Base-by-base conservation (phyloP, 2,888 invertebrate species). In the Cistogaster globosa region DNA sequence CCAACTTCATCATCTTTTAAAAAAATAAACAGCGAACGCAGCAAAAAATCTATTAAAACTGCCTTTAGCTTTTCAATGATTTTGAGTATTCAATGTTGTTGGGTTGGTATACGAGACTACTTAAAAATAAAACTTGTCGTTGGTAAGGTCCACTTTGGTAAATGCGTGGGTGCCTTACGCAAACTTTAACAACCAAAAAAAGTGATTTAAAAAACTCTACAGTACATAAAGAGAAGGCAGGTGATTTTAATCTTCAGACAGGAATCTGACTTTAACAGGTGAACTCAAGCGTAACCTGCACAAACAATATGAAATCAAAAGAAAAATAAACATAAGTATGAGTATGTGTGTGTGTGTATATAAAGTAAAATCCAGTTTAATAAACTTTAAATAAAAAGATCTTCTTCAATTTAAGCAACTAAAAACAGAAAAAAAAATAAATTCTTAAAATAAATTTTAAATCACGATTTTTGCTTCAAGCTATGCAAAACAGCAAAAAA, bases 201-300 rank as follows among this genome's bases (percentile, higher is more conserved):
- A 7, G 9, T 6, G 8, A 9, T 3, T n/a, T 1, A 22, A 60
- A 60, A 51, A 51, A 26, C 58, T 68, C 58, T 22, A 22, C 9
- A 67, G 45, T 57, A 63, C 36, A 57, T 65, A 65, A 42, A 22
- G 51, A 32, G 38, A 79, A 90, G 89, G 91, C 91, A 91, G 91
- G 91, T 91, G 91, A 91, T 91, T 91, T 91, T 91, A 91, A 91
- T 91, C 91, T 90, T 88, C 90, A 90, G 90, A 89, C 90, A 88
- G 91, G 90, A 90, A 91, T 91, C 91, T 91, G 91, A 88, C 88
- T 90, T 89, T 89, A 91, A 91, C 91, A 91, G 91, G 91, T 91
- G 91, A 91, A 91, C 81, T 76, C 80, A 84, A 84, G 81, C 84
- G 84, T 84, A 84, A 84, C 84, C 81, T 84, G 84, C 57, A 62